Evolutionary conservation across 2,888 invertebrate species (phyloP).

Genomic region (Polyommatus icarus): DNA sequence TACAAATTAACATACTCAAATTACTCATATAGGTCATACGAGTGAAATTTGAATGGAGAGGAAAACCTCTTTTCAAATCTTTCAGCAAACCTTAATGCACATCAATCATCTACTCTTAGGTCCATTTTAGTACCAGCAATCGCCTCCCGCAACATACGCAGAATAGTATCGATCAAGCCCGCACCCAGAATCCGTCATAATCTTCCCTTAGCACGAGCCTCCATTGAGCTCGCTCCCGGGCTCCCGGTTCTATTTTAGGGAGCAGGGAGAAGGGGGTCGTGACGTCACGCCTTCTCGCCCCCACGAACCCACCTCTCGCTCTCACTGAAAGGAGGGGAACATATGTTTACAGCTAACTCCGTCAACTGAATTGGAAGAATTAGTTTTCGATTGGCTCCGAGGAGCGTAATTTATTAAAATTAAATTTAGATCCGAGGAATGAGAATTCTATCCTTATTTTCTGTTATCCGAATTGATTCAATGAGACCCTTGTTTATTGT

Average conservation of each 20-base stretch:
- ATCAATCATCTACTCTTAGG: not conserved
- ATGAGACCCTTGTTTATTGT: not conserved
- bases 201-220: conserved; percentile 41
- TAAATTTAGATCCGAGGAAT: conserved; percentile 15
- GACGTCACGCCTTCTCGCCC: conserved; percentile 60
- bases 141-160: conserved; percentile 10
- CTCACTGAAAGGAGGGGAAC: conserved; percentile 52
- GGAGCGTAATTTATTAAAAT: conserved; percentile 35
- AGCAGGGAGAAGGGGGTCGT: conserved; percentile 50
- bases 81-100: not conserved
- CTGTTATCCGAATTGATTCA: not conserved
- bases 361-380: conserved; percentile 52
- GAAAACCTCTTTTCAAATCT: not conserved
- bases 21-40: not conserved
- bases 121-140: not conserved
- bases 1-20: not conserved
- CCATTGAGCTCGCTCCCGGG: conserved; percentile 73
- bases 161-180: conserved; percentile 14
- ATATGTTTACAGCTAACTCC: conserved; percentile 49
- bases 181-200: conserved; percentile 15
- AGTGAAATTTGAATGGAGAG: not conserved
- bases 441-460: conserved; percentile 22
- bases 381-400: conserved; percentile 43
- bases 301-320: conserved; percentile 45
- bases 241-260: conserved; percentile 72